Evolutionary conservation across 2,797 vertebrate genomes (phyloP), one percentile per base, ranked within the genome.

Genomic region (Chaetodon trifasciatus): DNA sequence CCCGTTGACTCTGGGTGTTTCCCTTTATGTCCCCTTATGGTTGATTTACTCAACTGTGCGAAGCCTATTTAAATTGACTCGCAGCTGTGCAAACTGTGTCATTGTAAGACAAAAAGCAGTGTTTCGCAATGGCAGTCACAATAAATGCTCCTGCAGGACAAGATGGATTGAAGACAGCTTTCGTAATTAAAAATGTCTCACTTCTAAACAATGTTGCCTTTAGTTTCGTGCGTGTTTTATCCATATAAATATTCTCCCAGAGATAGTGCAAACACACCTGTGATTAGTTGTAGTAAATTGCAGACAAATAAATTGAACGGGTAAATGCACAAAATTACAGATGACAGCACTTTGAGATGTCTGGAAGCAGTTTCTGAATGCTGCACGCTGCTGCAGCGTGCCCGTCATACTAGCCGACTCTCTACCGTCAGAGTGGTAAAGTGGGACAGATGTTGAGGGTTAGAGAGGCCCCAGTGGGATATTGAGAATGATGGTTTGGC

Each of bases 401-500:
- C 84, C 79, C 74, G 70, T 91, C 90, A 83, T 78, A 70, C 88
- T 63, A 57, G 87, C 86, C 55, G 46, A 35, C 73, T 75, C 82
- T 86, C 82, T 10, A 79, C 70, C 88, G 76, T 85, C 62, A 32
- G 71, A 91, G 78, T 80, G 88, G 89, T 91, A 91, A 94, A 93
- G 87, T 83, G 88, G 91, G 89, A 93, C 93, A 94, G 91, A 93
- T 94, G 93, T 92, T 92, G 89, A 91, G 89, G 88, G 88, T 91
- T 90, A 90, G 84, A 76, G 88, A 88, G 91, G 91, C 87, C 91
- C 86, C 85, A 24, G 70, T 76, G 88, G 90, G 88, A 88, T 78
- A 85, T 79, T 74, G 83, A 91, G 88, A 91, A 87, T 85, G 87
- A 91, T 86, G 85, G 85, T 80, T 90, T 91, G 88, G 89, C 90